Conservation (phyloP, 1,140 invertebrate species). For the Cotesia typhae region DNA sequence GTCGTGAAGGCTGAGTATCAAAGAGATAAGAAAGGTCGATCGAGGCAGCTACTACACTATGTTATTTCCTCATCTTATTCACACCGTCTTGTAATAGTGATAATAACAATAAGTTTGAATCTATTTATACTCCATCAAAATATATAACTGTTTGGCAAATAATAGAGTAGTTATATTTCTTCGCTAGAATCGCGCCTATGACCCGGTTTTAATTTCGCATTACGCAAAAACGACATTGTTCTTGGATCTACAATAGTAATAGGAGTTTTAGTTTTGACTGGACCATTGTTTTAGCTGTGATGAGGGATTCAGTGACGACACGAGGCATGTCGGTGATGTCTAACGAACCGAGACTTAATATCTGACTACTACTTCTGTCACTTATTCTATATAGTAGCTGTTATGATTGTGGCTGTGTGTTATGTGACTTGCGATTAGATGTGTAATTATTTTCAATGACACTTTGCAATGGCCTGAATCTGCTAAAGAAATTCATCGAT, state of each 20-base stretch:
- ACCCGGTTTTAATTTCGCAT: slow-evolving; percentile 23
- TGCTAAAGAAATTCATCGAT: too few species aligned
- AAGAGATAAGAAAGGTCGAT: slow-evolving; percentile 19
- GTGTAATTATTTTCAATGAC: too few species aligned
- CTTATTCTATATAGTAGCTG: not conserved
- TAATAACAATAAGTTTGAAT: not conserved
- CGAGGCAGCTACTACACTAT: not conserved
- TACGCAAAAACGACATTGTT: slow-evolving; percentile 22
- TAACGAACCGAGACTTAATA: slow-evolving; percentile 25
- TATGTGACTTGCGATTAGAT: too few species aligned
- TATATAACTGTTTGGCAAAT: too few species aligned
- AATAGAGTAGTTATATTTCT: too few species aligned
- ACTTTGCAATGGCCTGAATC: too few species aligned
- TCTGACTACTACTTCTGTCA: not conserved
- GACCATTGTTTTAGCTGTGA: slow-evolving; percentile 14
- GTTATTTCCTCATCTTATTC: slow-evolving; percentile 13
- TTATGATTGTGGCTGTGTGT: too few species aligned
- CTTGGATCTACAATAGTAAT: not conserved
- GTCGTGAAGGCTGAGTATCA: too few species aligned
- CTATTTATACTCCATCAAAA: not conserved
- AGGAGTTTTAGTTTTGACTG: slow-evolving; percentile 5
- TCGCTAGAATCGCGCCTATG: slow-evolving; percentile 1
- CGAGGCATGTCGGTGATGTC: slow-evolving; percentile 8
- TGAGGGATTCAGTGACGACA: slow-evolving; percentile 10
- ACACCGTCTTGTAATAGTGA: not conserved